Base-by-base conservation (phyloP, 2,888 invertebrate species). In the Pachydiplax longipennis region DNA sequence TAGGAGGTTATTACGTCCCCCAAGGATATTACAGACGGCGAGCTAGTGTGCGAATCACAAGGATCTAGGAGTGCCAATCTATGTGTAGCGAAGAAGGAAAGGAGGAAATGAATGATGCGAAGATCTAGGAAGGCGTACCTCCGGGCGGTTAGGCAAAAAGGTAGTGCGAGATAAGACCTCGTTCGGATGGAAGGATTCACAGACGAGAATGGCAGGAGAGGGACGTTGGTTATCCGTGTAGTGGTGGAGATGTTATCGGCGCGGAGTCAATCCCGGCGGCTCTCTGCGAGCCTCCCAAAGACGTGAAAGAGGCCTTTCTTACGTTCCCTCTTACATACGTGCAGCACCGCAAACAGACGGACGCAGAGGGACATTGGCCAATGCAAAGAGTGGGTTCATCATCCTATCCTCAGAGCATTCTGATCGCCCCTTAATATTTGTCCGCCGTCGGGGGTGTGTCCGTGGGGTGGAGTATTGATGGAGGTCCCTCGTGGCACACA, bases 221-320 rank as follows among this genome's bases (percentile, higher is more conserved):
- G 31, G 25, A 83, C 25, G 31, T 31, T 73, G 73, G 73, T 73
- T 73, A 65, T 65, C 22, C 65, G 65, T 65, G 65, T 73, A 87
- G 87, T 10, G 25, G 48, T n/a, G 61, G 87, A 87, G 87, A 87
- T 61, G 87, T 61, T 87, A 87, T 87, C 87, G 61, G 61, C 6
- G 37, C n/a, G 10, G 37, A n/a, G 40, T 65, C 61, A 22, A 87
- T 87, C 65, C 40, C 87, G 15, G 58, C 25, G 58, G 35, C 35
- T 58, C 35, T 40, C 37, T 18, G 18, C 25, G 4, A 31, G 53
- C 58, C 58, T 25, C 61, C 61, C 37, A 73, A 73, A 73, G 65
- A 35, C 58, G 37, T 25, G 40, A 81, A 35, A 81, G 81, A 81
- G 44, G 48, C 44, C 40, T 44, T 22, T 44, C 44, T 44, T 8